phyloP scores from a whole-genome alignment of 2,888 invertebrate species.

The Cephus sareptanus region DNA sequence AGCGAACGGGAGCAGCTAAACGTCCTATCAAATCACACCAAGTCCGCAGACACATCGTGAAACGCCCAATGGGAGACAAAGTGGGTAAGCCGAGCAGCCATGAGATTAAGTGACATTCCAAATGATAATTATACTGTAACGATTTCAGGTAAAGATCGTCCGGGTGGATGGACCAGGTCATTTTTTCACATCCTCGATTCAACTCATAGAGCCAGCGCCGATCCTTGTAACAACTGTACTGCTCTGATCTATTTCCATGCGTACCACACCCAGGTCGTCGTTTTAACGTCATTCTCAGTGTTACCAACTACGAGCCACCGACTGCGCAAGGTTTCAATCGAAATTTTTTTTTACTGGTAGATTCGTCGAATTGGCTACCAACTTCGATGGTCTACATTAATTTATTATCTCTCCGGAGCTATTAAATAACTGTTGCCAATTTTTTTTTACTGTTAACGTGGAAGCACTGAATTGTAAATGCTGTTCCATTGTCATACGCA shows the following conservation, averaged over 20 bases:
- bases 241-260: background rate
- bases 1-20: conserved; percentile 4
- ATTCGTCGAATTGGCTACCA: background rate
- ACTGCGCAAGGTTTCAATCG: background rate
- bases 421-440: background rate
- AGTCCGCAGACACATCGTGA: background rate
- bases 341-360: background rate
- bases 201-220: background rate
- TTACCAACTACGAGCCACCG: background rate
- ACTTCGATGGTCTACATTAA: background rate
- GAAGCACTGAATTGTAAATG: background rate
- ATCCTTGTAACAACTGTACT: background rate
- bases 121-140: background rate
- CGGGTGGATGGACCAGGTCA: background rate
- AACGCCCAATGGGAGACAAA: background rate
- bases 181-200: background rate
- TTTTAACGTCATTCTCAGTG: background rate
- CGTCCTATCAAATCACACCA: conserved; percentile 1
- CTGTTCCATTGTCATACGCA: background rate
- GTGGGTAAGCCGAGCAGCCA: background rate
- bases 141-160: background rate
- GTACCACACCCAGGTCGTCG: background rate
- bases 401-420: background rate
- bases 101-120: background rate
- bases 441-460: background rate